Base-by-base conservation (phyloP, 2,113 vertebrate genomes). In the Marmota monax region DNA sequence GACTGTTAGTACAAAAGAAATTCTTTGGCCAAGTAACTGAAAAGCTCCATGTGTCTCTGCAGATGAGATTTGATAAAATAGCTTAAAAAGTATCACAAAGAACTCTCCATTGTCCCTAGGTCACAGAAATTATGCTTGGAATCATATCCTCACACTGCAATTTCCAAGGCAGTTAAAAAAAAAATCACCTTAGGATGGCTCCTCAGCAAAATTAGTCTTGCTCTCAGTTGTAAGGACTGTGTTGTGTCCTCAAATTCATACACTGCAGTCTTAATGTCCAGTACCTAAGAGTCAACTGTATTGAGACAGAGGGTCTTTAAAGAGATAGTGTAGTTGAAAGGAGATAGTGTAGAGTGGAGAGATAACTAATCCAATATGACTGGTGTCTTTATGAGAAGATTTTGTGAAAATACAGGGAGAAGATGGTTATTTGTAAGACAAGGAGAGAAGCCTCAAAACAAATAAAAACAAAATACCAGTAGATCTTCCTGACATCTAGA, bases 271-370 rank as follows among this genome's bases (percentile, higher is more conserved):
- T 17, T 58, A 32, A 69, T 1, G 2, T 14, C 16, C 9, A 65
- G 32, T 7, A 37, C 42, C 32, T 92, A 70, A 45, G 29, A 63
- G 45, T 27, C 67, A 42, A 84, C 42, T 94, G 9, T 39, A 61
- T 34, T 83, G 82, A 70, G 29, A 96, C 72, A 85, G 1, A 37
- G 48, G 39, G 9, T 67, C 29, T 93, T 90, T 70, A 51, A 74
- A 56, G 29, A 90, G 34, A 29, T 34, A 84, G 80, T 78, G 53
- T 58, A 84, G 77, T 85, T 80, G n/a, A 92, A 88, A 80, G 37
- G 18, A 92, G 22, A 27, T 86, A 8, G 10, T 20, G 3, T 63
- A 0, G 23, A 23, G 61, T 76, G n/a, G 17, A 29, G 65, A 22
- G 29, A 23, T 58, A 20, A 27, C 13, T 25, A 34, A 95, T 63